Percentiles rank a stretch among this genome's conserved stretches.
These are phyloP conservation scores for Leptura quadrifasciata DNA, from an alignment of 2,888 invertebrate species.

Conservation along the genomic window DNA sequence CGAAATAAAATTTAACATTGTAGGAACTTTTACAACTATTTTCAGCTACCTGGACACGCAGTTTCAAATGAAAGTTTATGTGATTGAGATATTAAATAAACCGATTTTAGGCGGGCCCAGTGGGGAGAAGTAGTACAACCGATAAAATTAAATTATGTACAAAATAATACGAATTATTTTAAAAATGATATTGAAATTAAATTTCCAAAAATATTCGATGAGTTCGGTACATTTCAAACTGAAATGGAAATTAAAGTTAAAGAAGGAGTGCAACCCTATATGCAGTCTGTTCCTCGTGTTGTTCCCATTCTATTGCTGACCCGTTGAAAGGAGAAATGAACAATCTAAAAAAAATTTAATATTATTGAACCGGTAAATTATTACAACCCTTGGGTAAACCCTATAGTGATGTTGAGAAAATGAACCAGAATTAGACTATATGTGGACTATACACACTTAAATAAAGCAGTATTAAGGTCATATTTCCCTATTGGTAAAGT, in stretches of 20 bases:
- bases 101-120: too few species aligned
- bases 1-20: too few species aligned
- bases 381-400: slow-evolving; percentile 36
- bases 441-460: too few species aligned
- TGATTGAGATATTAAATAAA: too few species aligned
- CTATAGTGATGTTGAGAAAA: slow-evolving; percentile 36
- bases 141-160: too few species aligned
- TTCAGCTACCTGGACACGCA: too few species aligned
- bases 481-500: slow-evolving; percentile 54
- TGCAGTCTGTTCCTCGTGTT: slow-evolving; percentile 31
- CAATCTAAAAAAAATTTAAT: slow-evolving; percentile 12
- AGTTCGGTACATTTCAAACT: slow-evolving; percentile 39
- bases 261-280: slow-evolving; percentile 29
- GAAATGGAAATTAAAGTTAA: slow-evolving; percentile 42
- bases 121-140: too few species aligned
- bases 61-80: too few species aligned
- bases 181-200: too few species aligned
- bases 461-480: slow-evolving; percentile 32
- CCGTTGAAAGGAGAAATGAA: slow-evolving; percentile 28
- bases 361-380: slow-evolving; percentile 41
- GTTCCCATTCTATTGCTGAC: slow-evolving; percentile 33
- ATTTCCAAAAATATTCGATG: slow-evolving; percentile 32
- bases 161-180: too few species aligned
- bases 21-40: too few species aligned
- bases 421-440: slow-evolving; percentile 36